Base-by-base conservation (phyloP, 2,113 vertebrate species). In the Plecturocebus donacophilus region DNA sequence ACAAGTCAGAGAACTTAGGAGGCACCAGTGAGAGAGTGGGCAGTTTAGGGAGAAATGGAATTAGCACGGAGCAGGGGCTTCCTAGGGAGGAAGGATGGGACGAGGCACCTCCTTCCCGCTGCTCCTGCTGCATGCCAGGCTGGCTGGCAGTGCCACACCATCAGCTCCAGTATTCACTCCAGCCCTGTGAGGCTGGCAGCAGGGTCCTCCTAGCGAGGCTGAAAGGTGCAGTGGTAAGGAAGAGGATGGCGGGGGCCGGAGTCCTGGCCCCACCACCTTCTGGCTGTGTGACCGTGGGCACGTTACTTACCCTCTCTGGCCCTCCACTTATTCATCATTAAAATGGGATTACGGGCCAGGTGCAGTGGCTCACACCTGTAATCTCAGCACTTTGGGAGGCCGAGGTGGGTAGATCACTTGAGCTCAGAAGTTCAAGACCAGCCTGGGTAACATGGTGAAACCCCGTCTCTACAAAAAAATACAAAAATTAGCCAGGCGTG, bases 131-230 rank as follows among this genome's bases (percentile, higher is more conserved):
- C 0, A 0, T 17, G 11, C 38, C 77, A 9, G 80, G 8, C 61
- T 35, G 66, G 45, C 30, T 3, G 12, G 17, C 27, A 25, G 42
- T 35, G 1, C 17, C 54, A 27, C 0, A 0, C 30, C 6, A 0
- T 35, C 49, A 47, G n/a, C 25, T 10, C 54, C 6, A 0, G 30
- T 0, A 1, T 19, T 38, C 40, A 52, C 12, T 8, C 5, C 30
- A 0, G 76, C 0, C 3, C 42, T n/a, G n/a, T 47, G 35, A 40
- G 61, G 90, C 12, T 0, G 49, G 42, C 68, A 35, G 45, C 17
- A 0, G 5, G 32, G 76, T 14, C 25, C 35, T 12, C 42, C 40
- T 45, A 11, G n/a, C 2, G 23, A 42, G 25, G 14, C 71, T 61
- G 64, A 66, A 42, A 25, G 68, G 54, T 42, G n/a, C 47, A 9